These are phyloP conservation scores for Cactoblastis cactorum DNA, from an alignment of 2,888 invertebrate species.

Conservation along the genomic window DNA sequence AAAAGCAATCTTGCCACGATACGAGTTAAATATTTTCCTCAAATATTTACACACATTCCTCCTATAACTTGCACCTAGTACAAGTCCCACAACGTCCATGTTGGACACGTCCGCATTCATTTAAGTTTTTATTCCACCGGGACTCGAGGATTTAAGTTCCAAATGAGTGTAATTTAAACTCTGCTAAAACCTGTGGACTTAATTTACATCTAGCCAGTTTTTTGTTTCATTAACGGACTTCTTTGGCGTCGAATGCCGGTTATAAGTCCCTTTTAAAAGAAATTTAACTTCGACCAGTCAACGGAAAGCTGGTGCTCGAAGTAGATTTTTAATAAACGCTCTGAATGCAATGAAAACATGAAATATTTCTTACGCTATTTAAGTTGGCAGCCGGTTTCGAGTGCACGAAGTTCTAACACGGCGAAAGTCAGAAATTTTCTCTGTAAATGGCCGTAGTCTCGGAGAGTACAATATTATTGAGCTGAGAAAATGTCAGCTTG, in stretches of 20 bases:
- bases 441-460: not conserved
- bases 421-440: not conserved
- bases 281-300: not conserved
- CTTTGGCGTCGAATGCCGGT: not conserved
- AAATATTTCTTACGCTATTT: not conserved
- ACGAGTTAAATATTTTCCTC: too few species aligned
- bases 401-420: not conserved
- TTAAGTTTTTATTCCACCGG: slow-evolving; percentile 50
- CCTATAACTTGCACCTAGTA: slow-evolving; percentile 16
- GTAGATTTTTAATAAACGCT: slow-evolving; percentile 2
- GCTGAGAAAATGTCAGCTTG: not conserved
- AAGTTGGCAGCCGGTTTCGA: not conserved
- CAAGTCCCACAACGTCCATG: slow-evolving; percentile 27
- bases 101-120: slow-evolving; percentile 47
- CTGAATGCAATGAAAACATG: not conserved
- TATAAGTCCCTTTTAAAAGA: not conserved
- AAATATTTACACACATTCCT: too few species aligned
- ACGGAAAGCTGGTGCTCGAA: not conserved
- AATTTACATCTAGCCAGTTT: slow-evolving; percentile 18
- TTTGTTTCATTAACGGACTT: slow-evolving; percentile 9
- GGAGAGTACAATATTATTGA: not conserved
- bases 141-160: slow-evolving; percentile 43
- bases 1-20: too few species aligned
- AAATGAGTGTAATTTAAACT: slow-evolving; percentile 50
- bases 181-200: slow-evolving; percentile 16